These are phyloP conservation scores for Cephus rjabovi DNA, from an alignment of 2,888 invertebrate species.

Conservation along the genomic window DNA sequence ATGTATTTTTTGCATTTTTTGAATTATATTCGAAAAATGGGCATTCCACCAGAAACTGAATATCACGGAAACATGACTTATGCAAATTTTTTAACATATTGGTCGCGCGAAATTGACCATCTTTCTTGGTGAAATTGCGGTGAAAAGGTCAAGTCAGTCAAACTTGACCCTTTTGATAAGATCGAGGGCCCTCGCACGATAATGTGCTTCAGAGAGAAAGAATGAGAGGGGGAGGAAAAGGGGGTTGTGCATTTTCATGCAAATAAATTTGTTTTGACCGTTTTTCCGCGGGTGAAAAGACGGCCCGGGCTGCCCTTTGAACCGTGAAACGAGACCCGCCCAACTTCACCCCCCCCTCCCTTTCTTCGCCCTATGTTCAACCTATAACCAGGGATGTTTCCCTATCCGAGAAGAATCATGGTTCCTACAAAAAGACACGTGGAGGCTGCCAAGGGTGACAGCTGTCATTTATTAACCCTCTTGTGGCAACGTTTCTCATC, in stretches of 20 bases:
- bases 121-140: neutral
- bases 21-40: neutral
- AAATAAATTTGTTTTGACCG: conserved; percentile 46
- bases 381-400: neutral
- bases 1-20: neutral
- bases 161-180: conserved; percentile 17
- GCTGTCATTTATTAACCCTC: conserved; percentile 42
- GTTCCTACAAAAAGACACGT: conserved; percentile 36
- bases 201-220: neutral
- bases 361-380: neutral
- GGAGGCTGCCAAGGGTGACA: conserved; percentile 11
- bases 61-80: neutral
- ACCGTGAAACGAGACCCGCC: conserved; percentile 44
- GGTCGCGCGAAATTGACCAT: neutral
- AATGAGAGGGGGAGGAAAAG: neutral
- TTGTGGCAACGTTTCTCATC: conserved; percentile 27
- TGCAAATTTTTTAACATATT: neutral
- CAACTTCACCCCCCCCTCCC: conserved; percentile 38
- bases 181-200: conserved; percentile 3
- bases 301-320: conserved; percentile 28
- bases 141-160: neutral
- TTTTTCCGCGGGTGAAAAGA: conserved; percentile 34
- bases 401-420: conserved; percentile 33
- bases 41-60: neutral
- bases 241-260: conserved; percentile 31